Evolutionary conservation across 2,888 invertebrate genomes (phyloP).

Genomic region (Junonia oenone): DNA sequence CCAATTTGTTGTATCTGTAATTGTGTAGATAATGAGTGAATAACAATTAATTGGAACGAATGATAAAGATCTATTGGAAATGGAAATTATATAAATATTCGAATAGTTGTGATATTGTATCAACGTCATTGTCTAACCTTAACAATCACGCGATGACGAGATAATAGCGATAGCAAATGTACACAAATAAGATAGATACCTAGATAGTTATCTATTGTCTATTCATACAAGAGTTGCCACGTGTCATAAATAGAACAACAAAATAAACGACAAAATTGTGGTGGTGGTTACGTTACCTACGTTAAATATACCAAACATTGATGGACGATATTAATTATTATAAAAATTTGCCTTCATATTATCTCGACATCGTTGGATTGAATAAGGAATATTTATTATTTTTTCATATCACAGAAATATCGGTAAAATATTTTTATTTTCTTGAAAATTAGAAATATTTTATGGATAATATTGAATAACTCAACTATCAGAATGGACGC

Average conservation of each 20-base stretch:
- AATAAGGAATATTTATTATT: not conserved
- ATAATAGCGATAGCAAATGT: not conserved
- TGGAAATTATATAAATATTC: not conserved
- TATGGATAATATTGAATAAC: conserved; percentile 7
- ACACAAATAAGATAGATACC: too few relatives aligned
- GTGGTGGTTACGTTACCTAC: too few relatives aligned
- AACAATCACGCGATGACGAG: not conserved
- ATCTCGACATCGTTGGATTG: not conserved
- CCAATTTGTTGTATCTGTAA: conserved; percentile 44
- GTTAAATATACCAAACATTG: too few relatives aligned
- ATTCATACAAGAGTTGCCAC: too few relatives aligned
- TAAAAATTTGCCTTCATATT: not conserved
- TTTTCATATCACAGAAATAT: not conserved
- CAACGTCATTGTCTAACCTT: not conserved
- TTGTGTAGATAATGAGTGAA: conserved; percentile 21
- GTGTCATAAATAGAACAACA: too few relatives aligned
- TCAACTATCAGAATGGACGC: conserved; percentile 24
- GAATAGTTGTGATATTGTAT: not conserved
- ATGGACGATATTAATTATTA: too few relatives aligned
- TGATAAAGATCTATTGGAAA: conserved; percentile 3
- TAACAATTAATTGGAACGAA: conserved; percentile 1
- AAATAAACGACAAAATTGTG: too few relatives aligned
- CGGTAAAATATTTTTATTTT: conserved; percentile 11
- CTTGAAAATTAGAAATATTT: conserved; percentile 8
- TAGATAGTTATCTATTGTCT: too few relatives aligned